phyloP scores from a whole-genome alignment of 2,797 vertebrate species.

The Ptychobarbus kaznakovi region DNA sequence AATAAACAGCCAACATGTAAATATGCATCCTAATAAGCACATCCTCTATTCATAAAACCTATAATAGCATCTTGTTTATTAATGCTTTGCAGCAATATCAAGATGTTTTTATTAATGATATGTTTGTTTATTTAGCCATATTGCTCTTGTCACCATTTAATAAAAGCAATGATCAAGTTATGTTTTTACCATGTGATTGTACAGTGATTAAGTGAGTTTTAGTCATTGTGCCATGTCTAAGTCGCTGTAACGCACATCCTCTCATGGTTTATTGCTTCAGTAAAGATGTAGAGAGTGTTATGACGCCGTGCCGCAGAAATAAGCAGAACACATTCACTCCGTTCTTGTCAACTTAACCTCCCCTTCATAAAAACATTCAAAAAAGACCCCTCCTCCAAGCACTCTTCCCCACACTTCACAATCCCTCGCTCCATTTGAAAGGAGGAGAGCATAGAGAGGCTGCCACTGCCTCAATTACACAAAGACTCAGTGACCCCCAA shows the following conservation, averaged over 20 bases:
- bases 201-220: background rate
- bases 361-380: slow-evolving; percentile 80
- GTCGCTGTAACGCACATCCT: background rate
- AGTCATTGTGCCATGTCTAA: background rate
- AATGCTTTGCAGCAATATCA: too few species aligned
- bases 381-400: slow-evolving; percentile 71
- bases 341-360: slow-evolving; percentile 91
- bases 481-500: slow-evolving; percentile 99
- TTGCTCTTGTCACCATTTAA: background rate
- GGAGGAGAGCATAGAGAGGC: slow-evolving; percentile 83
- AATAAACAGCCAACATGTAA: background rate
- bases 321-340: slow-evolving; percentile 90
- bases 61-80: background rate
- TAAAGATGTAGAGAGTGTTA: slow-evolving; percentile 91
- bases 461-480: slow-evolving; percentile 99
- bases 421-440: slow-evolving; percentile 84
- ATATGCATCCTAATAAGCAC: background rate
- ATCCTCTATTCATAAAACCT: background rate
- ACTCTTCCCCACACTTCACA: slow-evolving; percentile 84
- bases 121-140: background rate
- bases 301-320: slow-evolving; percentile 88
- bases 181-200: background rate
- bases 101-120: background rate
- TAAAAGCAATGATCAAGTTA: background rate
- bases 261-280: slow-evolving; percentile 59